phyloP scores from a whole-genome alignment of 2,797 vertebrate species.

The Adelosebastes latens region DNA sequence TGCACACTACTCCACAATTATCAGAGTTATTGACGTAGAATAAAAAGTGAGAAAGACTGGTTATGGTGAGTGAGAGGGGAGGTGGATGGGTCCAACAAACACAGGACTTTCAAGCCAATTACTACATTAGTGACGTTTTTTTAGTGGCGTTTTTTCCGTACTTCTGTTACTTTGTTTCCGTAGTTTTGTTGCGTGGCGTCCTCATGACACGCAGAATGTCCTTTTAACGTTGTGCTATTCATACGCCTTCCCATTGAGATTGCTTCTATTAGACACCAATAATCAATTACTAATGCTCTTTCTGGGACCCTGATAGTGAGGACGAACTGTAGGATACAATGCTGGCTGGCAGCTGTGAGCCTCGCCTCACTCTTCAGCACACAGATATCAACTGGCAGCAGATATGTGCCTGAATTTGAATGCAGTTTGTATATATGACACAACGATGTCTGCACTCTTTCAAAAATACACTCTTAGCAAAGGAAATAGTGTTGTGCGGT shows the following conservation, averaged over 20 bases:
- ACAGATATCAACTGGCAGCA: neutral
- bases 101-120: too few relatives aligned
- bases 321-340: neutral
- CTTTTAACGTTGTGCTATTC: neutral
- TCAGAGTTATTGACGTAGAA: too few relatives aligned
- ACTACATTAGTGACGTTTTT: too few relatives aligned
- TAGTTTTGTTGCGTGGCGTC: neutral
- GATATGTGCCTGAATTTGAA: slow-evolving; percentile 7
- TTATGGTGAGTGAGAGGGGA: too few relatives aligned
- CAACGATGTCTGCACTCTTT: neutral
- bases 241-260: neutral
- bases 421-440: neutral
- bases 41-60: too few relatives aligned
- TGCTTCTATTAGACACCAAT: neutral
- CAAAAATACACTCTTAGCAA: neutral
- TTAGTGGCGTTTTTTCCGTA: neutral
- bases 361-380: neutral
- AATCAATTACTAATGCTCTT: slow-evolving; percentile 10
- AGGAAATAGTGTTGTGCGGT: neutral
- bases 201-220: neutral
- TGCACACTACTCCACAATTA: too few relatives aligned
- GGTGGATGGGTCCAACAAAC: too few relatives aligned
- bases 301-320: neutral
- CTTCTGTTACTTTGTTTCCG: neutral
- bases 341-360: neutral